A percentile compares a stretch with the other conserved stretches of the same genome.
Conservation (phyloP, 2,797 vertebrate species). For the Meda fulgida region DNA sequence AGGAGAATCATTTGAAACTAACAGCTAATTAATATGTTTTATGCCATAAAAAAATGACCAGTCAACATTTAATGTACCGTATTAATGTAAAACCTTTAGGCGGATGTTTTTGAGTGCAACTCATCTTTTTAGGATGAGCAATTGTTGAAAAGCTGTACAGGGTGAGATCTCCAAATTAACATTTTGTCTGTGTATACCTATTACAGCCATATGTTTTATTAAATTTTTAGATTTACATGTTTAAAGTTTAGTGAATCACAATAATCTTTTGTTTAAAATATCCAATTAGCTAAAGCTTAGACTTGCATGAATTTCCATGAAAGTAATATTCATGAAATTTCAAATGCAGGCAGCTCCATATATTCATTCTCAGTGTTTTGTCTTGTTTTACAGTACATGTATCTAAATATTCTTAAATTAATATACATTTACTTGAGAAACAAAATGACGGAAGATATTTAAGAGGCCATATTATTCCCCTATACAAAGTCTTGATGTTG, state of each 20-base stretch:
- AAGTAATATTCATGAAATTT: background rate
- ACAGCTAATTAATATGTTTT: background rate
- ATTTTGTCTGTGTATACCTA: background rate
- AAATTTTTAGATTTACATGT: background rate
- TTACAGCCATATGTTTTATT: background rate
- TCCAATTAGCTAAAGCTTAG: slow-evolving; percentile 23
- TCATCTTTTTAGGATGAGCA: slow-evolving; percentile 15
- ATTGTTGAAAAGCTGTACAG: background rate
- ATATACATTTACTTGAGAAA: background rate
- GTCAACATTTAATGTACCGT: background rate
- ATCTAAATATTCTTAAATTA: background rate
- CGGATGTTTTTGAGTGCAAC: background rate
- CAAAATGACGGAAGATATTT: background rate
- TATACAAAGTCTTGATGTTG: background rate
- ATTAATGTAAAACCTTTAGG: slow-evolving; percentile 5
- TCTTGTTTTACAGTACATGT: background rate
- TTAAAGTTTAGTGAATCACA: background rate
- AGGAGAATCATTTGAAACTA: background rate
- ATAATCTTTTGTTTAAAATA: background rate
- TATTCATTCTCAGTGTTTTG: background rate
- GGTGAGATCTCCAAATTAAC: slow-evolving; percentile 20
- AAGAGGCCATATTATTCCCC: background rate
- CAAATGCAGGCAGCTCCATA: background rate
- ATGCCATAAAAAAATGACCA: background rate
- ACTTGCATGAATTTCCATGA: slow-evolving; percentile 6